Evolutionary conservation across 1,140 invertebrate genomes (phyloP).

Genomic region (Campoletis sonorensis): DNA sequence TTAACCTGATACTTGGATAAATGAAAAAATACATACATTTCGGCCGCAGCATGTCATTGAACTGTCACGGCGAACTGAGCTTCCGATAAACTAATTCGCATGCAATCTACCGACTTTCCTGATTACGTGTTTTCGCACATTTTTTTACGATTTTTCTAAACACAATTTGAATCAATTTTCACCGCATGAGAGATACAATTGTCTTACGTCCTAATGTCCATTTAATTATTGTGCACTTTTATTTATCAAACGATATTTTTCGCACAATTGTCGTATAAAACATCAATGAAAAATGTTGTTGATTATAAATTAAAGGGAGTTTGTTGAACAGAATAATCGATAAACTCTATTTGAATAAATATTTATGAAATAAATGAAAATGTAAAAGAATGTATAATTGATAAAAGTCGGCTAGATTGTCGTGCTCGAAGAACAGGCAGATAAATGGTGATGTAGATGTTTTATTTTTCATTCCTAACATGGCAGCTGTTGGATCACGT

Average conservation of each 20-base stretch:
- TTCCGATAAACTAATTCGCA: constrained; percentile 69
- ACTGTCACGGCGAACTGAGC: constrained; percentile 49
- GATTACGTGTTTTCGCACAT: constrained; percentile 41
- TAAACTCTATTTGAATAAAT: no score
- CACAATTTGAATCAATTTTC: constrained; percentile 17
- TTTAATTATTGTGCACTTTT: background rate
- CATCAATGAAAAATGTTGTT: no score
- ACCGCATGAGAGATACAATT: constrained; percentile 18
- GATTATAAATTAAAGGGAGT: no score
- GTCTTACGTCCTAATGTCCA: background rate
- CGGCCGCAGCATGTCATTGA: no score
- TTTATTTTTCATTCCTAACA: constrained; percentile 87
- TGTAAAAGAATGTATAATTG: background rate
- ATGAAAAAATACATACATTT: no score
- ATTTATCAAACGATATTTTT: no score
- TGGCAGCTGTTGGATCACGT: constrained; percentile 99
- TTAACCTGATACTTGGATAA: no score
- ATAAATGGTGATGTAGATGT: constrained; percentile 83
- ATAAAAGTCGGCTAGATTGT: constrained; percentile 75
- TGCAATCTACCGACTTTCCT: constrained; percentile 76
- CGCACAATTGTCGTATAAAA: no score
- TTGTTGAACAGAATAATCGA: no score
- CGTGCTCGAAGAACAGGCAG: constrained; percentile 79
- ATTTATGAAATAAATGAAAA: no score
- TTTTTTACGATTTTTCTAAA: background rate